Conservation (phyloP, 1,140 invertebrate species). For the Aethina tumida region DNA sequence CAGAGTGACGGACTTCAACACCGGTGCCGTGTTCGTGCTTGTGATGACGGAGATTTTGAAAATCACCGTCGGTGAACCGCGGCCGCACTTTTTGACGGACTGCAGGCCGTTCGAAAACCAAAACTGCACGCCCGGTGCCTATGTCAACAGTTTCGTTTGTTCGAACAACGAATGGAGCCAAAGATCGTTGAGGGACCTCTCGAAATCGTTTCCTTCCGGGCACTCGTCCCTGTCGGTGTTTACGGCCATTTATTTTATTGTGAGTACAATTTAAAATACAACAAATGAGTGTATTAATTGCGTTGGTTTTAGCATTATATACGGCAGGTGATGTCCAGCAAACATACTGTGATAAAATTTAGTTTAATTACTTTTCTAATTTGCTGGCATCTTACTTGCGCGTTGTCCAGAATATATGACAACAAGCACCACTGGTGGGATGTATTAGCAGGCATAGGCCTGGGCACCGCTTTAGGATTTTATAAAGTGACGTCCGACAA, state of each 20-base stretch:
- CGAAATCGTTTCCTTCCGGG: constrained; percentile 69
- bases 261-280: constrained; percentile 41
- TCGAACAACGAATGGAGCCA: constrained; percentile 43
- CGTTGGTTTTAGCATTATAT: not conserved
- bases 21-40: constrained; percentile 21
- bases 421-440: constrained; percentile 72
- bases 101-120: constrained; percentile 50
- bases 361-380: constrained; percentile 2
- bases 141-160: constrained; percentile 51
- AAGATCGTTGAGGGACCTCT: constrained; percentile 51
- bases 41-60: constrained; percentile 37
- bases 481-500: too few species aligned
- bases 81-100: constrained; percentile 62
- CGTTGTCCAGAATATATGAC: constrained; percentile 57
- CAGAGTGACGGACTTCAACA: constrained; percentile 18
- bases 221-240: constrained; percentile 61
- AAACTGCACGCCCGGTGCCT: constrained; percentile 49
- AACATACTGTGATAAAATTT: not conserved
- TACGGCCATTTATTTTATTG: constrained; percentile 54
- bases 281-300: not conserved
- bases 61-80: constrained; percentile 47
- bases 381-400: constrained; percentile 50
- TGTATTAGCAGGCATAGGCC: constrained; percentile 48
- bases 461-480: constrained; percentile 42
- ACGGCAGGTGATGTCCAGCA: not conserved